Base-by-base conservation (phyloP, 2,888 invertebrate species). In the Ectemnius continuus region DNA sequence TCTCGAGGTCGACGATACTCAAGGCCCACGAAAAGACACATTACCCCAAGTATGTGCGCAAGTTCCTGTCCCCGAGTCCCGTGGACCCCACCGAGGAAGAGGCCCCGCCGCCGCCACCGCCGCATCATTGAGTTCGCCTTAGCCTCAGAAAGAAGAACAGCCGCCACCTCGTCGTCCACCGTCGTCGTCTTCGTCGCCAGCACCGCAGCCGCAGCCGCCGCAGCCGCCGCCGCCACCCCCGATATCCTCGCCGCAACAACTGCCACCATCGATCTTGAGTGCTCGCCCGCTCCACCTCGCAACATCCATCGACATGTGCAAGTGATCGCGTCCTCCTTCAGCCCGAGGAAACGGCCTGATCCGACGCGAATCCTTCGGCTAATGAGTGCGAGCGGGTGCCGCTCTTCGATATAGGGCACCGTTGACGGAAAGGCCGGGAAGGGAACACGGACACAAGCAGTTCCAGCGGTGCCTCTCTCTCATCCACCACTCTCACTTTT, bases 21-120 rank as follows among this genome's bases (percentile, higher is more conserved):
- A 97, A 97, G 92, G 97, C 97, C 85, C 97, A 97, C 91, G 97
- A 97, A 92, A 97, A 97, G 92, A 97, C 97, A 79, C 97, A 97
- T 91, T 97, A 96, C 92, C 97, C 97, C 83, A 97, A 97, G 92
- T 97, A 96, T 91, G 96, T 96, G 90, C 94, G 97, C 87, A 97
- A 97, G 92, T 97, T 96, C 92, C 93, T 97, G 85, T 97, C 97
- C 87, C 96, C 97, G 83, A 96, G 95, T 91, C 96, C 96, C 83
- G 94, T 96, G 86, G 96, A 96, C 91, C 95, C 95, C 75, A 95
- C 95, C 91, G 96, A 96, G 91, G 96, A 96, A 90, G 94, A 95
- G 90, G 92, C 92, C 75, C 81, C 84, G 71, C 87, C 87, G 67
- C 87, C 85, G 73, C 87, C 87, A 73, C 87, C 87, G 69, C 85